Evolutionary conservation across 92 coral and sea anemone species (phyloP).

Genomic region (Zoanthus sociatus): DNA sequence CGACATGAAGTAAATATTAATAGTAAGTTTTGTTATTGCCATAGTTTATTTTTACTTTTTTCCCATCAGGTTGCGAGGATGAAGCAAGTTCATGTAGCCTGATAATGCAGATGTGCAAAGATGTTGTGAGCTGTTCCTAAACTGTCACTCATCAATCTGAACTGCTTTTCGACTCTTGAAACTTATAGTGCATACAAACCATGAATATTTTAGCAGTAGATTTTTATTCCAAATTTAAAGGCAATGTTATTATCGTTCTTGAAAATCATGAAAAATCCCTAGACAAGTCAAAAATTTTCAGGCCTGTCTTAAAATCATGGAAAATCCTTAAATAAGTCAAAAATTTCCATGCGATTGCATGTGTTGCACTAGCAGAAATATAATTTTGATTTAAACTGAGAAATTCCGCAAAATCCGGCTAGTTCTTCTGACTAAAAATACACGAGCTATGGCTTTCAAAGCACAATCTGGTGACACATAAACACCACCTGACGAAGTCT

Average conservation of each 20-base stretch:
- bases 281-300: not conserved
- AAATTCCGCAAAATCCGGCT: conserved; percentile 15
- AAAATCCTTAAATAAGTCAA: not conserved
- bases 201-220: not conserved
- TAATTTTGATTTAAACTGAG: conserved; percentile 18
- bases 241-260: conserved; percentile 3
- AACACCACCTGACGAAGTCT: conserved; percentile 17
- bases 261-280: not conserved
- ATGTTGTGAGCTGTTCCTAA: not conserved
- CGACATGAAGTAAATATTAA: not conserved
- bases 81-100: not conserved
- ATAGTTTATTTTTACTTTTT: not conserved
- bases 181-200: not conserved
- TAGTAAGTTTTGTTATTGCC: not conserved
- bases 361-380: conserved; percentile 15
- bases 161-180: not conserved
- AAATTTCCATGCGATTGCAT: not conserved
- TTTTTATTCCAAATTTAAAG: not conserved
- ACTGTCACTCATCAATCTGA: not conserved
- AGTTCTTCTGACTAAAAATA: conserved; percentile 5
- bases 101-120: conserved; percentile 1
- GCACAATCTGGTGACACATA: conserved; percentile 16
- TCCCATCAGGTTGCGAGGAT: conserved; percentile 6
- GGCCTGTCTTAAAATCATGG: conserved; percentile 1
- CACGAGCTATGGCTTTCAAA: conserved; percentile 15